phyloP scores from a whole-genome alignment of 2,888 invertebrate species.

The Gisinianus flammeolus region DNA sequence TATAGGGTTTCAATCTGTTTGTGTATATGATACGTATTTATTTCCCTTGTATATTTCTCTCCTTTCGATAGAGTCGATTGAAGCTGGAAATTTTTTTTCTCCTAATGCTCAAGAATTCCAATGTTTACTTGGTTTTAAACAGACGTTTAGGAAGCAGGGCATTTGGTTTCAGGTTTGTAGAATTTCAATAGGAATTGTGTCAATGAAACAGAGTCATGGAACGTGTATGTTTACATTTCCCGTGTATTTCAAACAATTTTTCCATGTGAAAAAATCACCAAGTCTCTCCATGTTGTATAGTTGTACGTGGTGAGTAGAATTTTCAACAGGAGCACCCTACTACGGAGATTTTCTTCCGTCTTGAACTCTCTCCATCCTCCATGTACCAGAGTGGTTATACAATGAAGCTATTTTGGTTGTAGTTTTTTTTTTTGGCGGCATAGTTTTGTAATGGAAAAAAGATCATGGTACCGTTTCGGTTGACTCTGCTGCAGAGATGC shows the following conservation, averaged over 20 bases:
- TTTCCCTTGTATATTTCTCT: too few relatives aligned
- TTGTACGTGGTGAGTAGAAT: conserved; percentile 2
- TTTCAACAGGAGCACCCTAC: background rate
- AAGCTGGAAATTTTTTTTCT: background rate
- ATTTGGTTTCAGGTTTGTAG: background rate
- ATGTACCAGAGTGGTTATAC: background rate
- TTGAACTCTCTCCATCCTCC: background rate
- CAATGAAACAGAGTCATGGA: background rate
- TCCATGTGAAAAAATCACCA: conserved; percentile 2
- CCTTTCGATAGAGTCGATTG: conserved; percentile 8
- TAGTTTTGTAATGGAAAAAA: conserved; percentile 32
- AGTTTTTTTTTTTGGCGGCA: background rate
- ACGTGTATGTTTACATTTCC: background rate
- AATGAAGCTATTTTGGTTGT: background rate
- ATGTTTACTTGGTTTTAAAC: conserved; percentile 8
- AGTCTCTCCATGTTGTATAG: background rate
- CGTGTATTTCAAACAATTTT: conserved; percentile 8
- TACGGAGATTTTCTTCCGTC: background rate
- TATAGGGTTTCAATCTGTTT: too few relatives aligned
- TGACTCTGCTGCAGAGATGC: conserved; percentile 2
- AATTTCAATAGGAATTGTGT: background rate
- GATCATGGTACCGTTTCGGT: conserved; percentile 18
- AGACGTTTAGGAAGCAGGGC: background rate
- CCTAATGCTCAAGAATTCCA: background rate
- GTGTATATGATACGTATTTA: too few relatives aligned